These are phyloP conservation scores for Ia io DNA, from an alignment of 2,113 vertebrate species.

Conservation along the genomic window DNA sequence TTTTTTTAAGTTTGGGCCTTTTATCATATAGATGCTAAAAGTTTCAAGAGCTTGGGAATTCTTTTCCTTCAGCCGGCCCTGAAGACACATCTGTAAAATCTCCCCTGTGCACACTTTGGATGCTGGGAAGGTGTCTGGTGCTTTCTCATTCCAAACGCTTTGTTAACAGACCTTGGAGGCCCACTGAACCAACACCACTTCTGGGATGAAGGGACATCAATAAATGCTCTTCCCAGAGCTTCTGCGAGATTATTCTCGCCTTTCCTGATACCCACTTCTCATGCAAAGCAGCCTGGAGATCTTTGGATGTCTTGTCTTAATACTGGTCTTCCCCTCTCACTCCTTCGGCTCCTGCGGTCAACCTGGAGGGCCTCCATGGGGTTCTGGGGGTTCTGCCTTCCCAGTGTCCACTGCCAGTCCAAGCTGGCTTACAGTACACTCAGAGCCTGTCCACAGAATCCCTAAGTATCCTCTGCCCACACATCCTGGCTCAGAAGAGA, in stretches of 20 bases:
- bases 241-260: background rate
- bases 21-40: background rate
- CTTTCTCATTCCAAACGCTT: background rate
- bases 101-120: background rate
- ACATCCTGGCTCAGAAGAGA: background rate
- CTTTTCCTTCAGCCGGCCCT: constrained; percentile 4
- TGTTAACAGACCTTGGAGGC: constrained; percentile 9
- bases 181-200: background rate
- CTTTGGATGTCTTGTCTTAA: background rate
- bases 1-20: background rate
- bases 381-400: background rate
- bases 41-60: background rate
- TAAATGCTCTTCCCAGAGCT: background rate
- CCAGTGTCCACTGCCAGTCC: background rate
- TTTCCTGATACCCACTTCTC: background rate
- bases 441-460: background rate
- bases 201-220: constrained; percentile 1
- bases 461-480: background rate
- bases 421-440: background rate
- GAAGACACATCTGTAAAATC: background rate
- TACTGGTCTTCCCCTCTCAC: background rate
- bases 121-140: background rate
- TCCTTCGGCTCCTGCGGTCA: accelerated
- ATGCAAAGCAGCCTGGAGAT: background rate
- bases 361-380: background rate